Percentiles rank a stretch among this genome's conserved stretches.
Conservation (phyloP, 2,113 vertebrate genomes). For the Gnathonemus echidnorhynchus region DNA sequence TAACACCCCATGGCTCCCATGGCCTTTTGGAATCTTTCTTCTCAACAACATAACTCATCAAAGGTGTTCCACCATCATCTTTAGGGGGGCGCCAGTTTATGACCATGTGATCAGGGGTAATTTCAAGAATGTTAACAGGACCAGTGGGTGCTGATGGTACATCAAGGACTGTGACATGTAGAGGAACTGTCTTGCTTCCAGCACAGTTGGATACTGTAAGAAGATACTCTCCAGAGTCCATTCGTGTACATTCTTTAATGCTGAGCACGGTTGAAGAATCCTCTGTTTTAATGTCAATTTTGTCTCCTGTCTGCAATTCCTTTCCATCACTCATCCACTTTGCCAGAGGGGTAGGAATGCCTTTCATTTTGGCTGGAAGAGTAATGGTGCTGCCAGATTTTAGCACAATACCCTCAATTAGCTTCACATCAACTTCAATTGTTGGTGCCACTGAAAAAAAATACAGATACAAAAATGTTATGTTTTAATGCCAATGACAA, state of each 20-base stretch:
- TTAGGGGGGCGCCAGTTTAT: conserved; percentile 92
- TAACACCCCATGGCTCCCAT: conserved; percentile 87
- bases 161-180: conserved; percentile 90
- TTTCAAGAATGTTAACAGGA: conserved; percentile 87
- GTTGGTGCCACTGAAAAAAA: conserved; percentile 78
- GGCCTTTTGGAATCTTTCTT: conserved; percentile 87
- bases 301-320: conserved; percentile 81
- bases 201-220: conserved; percentile 84
- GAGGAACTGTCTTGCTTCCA: conserved; percentile 83
- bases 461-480: conserved; percentile 27
- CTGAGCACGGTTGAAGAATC: conserved; percentile 74
- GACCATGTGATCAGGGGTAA: conserved; percentile 88
- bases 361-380: conserved; percentile 86
- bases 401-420: conserved; percentile 90
- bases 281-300: conserved; percentile 70
- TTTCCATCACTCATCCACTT: conserved; percentile 81
- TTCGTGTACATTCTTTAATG: conserved; percentile 76
- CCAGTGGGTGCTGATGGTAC: conserved; percentile 86
- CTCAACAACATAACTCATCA: conserved; percentile 91
- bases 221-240: conserved; percentile 86
- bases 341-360: conserved; percentile 80
- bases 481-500: background rate
- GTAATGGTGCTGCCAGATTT: conserved; percentile 81
- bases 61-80: conserved; percentile 87
- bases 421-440: conserved; percentile 91